phyloP scores from a whole-genome alignment of 2,888 invertebrate genomes.

The Diaperis boleti region DNA sequence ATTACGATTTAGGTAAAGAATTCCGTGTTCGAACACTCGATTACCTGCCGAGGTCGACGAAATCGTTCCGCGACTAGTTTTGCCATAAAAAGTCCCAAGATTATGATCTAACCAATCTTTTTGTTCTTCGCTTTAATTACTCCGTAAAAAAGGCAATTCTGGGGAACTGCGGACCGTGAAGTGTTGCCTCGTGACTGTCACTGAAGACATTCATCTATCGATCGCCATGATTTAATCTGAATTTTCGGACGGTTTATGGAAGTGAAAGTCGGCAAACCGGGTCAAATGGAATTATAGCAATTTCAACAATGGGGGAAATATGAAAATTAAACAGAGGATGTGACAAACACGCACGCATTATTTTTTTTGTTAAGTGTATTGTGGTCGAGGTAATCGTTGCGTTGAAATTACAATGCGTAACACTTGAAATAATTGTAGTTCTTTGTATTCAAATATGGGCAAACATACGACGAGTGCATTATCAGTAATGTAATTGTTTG shows the following conservation, averaged over 20 bases:
- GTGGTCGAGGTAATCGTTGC: not conserved
- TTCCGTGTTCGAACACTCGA: not conserved
- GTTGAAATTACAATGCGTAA: not conserved
- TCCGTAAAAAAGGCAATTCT: not conserved
- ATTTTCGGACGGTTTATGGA: conserved; percentile 9
- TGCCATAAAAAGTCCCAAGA: conserved; percentile 5
- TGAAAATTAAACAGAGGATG: no score
- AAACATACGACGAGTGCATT: not conserved
- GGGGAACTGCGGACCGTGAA: not conserved
- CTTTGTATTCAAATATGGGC: not conserved
- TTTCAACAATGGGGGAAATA: no score
- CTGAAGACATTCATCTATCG: not conserved
- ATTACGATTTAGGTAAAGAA: not conserved
- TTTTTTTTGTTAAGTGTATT: no score
- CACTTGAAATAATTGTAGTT: not conserved
- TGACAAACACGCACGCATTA: no score
- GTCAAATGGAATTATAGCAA: not conserved
- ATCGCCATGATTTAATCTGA: conserved; percentile 1
- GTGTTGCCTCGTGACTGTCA: conserved; percentile 5
- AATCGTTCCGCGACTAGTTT: not conserved
- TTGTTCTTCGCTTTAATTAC: conserved; percentile 5
- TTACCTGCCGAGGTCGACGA: no score
- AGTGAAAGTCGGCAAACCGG: not conserved
- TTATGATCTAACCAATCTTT: not conserved
- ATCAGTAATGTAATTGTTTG: no score